Evolutionary conservation across 2,888 invertebrate species (phyloP).

Genomic region (Tolmerus cingulatus): DNA sequence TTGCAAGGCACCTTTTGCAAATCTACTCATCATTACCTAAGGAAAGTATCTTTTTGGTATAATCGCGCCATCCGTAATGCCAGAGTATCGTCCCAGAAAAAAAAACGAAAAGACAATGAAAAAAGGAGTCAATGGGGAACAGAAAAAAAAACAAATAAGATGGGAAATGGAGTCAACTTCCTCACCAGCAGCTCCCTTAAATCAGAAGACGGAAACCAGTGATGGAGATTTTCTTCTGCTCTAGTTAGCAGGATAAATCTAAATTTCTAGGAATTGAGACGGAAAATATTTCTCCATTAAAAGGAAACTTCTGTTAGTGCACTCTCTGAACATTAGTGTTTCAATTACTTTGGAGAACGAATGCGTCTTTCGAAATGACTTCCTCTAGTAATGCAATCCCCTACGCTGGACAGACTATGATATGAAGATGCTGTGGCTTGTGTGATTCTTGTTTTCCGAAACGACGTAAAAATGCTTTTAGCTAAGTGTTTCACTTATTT

Average conservation of each 20-base stretch:
- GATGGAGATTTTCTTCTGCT: slow-evolving; percentile 40
- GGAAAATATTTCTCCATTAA: slow-evolving; percentile 42
- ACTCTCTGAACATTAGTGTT: slow-evolving; percentile 29
- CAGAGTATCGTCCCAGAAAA: neutral
- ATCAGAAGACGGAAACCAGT: slow-evolving; percentile 26
- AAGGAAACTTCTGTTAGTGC: slow-evolving; percentile 42
- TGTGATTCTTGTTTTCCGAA: slow-evolving; percentile 5
- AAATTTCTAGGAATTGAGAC: slow-evolving; percentile 39
- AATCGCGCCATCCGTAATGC: neutral
- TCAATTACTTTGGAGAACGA: slow-evolving; percentile 37
- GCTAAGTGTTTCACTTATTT: slow-evolving; percentile 33
- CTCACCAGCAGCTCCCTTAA: slow-evolving; percentile 12
- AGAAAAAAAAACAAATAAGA: neutral
- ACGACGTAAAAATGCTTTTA: slow-evolving; percentile 39
- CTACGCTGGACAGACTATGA: neutral
- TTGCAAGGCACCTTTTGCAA: neutral
- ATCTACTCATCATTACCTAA: neutral
- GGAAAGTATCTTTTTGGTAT: neutral
- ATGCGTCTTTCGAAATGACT: slow-evolving; percentile 33
- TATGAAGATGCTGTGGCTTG: neutral
- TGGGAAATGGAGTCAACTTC: slow-evolving; percentile 34
- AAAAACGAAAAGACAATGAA: neutral
- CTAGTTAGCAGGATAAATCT: slow-evolving; percentile 42
- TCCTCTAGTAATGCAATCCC: slow-evolving; percentile 28
- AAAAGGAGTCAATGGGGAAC: neutral